Percentiles rank a stretch among this genome's conserved stretches.
These are phyloP conservation scores for Aradophagus sp. DNA, from an alignment of 1,140 invertebrate species.

Conservation along the genomic window DNA sequence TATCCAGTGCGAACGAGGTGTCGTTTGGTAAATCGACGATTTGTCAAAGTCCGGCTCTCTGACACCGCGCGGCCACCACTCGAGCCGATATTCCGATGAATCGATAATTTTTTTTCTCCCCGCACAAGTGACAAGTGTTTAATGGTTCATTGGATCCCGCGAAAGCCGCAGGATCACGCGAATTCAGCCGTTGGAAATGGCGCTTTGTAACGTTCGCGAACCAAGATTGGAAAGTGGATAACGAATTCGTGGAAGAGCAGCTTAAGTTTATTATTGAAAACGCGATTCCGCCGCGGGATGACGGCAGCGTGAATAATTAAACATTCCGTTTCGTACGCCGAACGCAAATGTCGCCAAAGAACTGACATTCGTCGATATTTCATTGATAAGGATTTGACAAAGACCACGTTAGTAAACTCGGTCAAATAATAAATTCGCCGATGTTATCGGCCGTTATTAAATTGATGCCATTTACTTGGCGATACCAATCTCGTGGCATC, in stretches of 20 bases:
- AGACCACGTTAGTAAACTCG: slow-evolving; percentile 48
- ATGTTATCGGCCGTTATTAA: slow-evolving; percentile 52
- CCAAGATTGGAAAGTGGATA: slow-evolving; percentile 4
- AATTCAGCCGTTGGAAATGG: slow-evolving; percentile 10
- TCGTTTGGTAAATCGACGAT: slow-evolving; percentile 52
- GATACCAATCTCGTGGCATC: slow-evolving; percentile 52
- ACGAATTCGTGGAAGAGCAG: no score
- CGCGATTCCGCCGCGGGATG: background rate
- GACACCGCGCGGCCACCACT: slow-evolving; percentile 25
- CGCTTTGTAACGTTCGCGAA: slow-evolving; percentile 1
- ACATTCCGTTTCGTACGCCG: background rate
- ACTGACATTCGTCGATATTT: slow-evolving; percentile 51
- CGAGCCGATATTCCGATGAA: slow-evolving; percentile 43
- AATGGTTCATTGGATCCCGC: slow-evolving; percentile 34
- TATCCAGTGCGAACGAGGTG: slow-evolving; percentile 46
- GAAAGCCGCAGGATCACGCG: slow-evolving; percentile 3
- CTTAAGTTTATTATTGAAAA: no score
- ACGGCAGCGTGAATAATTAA: slow-evolving; percentile 9
- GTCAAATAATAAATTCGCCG: slow-evolving; percentile 58
- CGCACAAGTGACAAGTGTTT: slow-evolving; percentile 41
- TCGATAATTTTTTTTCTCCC: slow-evolving; percentile 47
- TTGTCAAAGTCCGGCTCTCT: slow-evolving; percentile 50
- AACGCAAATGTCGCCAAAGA: slow-evolving; percentile 39
- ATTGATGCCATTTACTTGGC: slow-evolving; percentile 54
- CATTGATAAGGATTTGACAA: slow-evolving; percentile 54